phyloP scores from a whole-genome alignment of 2,888 invertebrate genomes.

The Leucophenga montana region DNA sequence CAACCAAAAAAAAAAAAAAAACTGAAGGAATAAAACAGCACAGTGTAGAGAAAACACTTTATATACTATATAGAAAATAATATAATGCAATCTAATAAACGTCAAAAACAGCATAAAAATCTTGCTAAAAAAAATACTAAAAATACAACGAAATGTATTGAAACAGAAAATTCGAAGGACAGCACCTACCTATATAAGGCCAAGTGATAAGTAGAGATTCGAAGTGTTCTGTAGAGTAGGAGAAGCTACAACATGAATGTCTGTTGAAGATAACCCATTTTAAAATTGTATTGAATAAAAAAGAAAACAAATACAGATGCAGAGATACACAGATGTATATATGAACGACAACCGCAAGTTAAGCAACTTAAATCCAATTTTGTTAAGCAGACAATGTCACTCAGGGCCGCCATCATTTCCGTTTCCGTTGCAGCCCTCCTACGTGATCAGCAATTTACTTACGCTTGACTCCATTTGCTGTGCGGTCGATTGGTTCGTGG shows the following conservation, averaged over 20 bases:
- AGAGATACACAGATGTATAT: not conserved
- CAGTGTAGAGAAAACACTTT: slow-evolving; percentile 47
- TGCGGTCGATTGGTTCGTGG: too few relatives aligned
- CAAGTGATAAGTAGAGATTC: not conserved
- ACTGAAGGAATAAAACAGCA: too few relatives aligned
- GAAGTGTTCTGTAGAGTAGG: not conserved
- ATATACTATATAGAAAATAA: slow-evolving; percentile 50
- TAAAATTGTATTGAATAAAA: not conserved
- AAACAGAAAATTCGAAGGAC: slow-evolving; percentile 1
- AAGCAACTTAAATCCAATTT: slow-evolving; percentile 27
- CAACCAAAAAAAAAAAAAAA: not conserved
- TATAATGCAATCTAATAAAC: slow-evolving; percentile 64
- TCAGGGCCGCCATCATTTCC: not conserved
- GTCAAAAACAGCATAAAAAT: slow-evolving; percentile 51
- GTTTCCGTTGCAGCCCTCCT: too few relatives aligned
- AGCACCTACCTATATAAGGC: not conserved
- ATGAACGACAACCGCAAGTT: not conserved
- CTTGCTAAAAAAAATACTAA: slow-evolving; percentile 27
- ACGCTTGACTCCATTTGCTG: too few relatives aligned
- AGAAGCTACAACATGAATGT: not conserved
- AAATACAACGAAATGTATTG: slow-evolving; percentile 11
- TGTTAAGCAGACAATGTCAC: slow-evolving; percentile 15
- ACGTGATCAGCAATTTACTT: too few relatives aligned
- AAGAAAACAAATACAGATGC: not conserved
- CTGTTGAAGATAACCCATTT: slow-evolving; percentile 21